Base-by-base conservation (phyloP, 23 tunicate genomes). In the Oikopleura dioica region DNA sequence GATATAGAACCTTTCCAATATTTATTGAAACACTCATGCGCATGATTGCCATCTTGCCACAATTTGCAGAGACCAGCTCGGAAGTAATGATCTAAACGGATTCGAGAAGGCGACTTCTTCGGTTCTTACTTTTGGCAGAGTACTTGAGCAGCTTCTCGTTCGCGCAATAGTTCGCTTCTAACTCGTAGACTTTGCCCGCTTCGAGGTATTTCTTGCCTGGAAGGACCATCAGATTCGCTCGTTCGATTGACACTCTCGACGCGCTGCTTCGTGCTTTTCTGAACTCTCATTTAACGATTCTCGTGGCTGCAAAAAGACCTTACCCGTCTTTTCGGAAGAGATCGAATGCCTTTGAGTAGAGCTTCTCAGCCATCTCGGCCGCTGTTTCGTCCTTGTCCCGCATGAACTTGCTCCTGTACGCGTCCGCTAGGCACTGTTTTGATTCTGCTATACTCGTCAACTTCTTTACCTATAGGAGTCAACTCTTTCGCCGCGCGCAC, bases 21-120 rank as follows among this genome's bases (percentile, higher is more conserved):
- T 21, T 28, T 24, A 63, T 63, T 63, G 33, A 63, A 63, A 63
- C 33, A 24, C 33, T 63, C 72, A 28, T 63, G 72, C 33, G 72
- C 72, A 31, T 28, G 5, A 2, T 5, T 2, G 16, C 72, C 72
- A 63, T 24, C 26, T 23, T 12, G 5, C 16, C 26, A 63, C 26
- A 63, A 63, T 63, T 63, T 63, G 33, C 72, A 63, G 33, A 63
- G 72, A 28, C 72, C 72, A 63, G 72, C 29, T 16, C 72, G 72
- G 26, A 63, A 63, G 26, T 63, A 63, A 63, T 63, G 72, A 63
- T 63, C 72, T 63, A 2, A 63, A 63, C 16, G 26, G n/a, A n/a
- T n/a, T n/a, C n/a, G n/a, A n/a, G n/a, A n/a, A n/a, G n/a, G n/a
- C n/a, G n/a, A n/a, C n/a, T n/a, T n/a, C n/a, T n/a, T n/a, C n/a